phyloP scores from a whole-genome alignment of 2,888 invertebrate species.

The Drosophila sordidapex region DNA sequence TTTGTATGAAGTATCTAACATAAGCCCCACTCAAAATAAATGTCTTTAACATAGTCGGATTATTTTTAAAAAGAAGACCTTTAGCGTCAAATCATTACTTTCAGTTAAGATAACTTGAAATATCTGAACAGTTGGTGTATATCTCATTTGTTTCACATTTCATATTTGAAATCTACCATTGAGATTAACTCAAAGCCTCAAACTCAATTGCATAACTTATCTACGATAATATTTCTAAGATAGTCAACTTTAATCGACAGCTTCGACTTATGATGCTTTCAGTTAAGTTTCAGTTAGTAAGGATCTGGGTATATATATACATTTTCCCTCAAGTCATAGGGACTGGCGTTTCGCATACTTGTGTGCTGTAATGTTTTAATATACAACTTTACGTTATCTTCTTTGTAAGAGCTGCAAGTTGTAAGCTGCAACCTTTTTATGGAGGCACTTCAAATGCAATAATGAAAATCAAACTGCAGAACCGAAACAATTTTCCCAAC shows the following conservation, averaged over 20 bases:
- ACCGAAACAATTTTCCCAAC: constrained; percentile 62
- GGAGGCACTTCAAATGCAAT: constrained; percentile 28
- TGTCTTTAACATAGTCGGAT: not conserved
- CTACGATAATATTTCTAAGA: not conserved
- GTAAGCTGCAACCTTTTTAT: constrained; percentile 33
- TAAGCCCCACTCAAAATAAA: not conserved
- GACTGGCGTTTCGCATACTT: not conserved
- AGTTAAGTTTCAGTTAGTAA: not conserved
- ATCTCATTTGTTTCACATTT: not conserved
- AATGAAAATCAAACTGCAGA: constrained; percentile 59
- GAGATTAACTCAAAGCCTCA: not conserved
- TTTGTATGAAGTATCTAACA: not conserved
- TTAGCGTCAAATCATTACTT: not conserved
- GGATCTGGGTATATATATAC: not conserved
- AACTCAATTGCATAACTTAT: not conserved
- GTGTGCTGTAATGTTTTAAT: not conserved
- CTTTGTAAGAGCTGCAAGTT: not conserved
- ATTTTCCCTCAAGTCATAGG: not conserved
- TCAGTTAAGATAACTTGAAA: not conserved
- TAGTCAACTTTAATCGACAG: not conserved
- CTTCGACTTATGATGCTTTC: not conserved
- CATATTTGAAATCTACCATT: not conserved
- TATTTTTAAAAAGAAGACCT: not conserved
- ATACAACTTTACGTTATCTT: not conserved
- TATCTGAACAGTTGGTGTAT: not conserved